phyloP scores from a whole-genome alignment of 1,140 invertebrate species.

The Tetramorium parvispinum region DNA sequence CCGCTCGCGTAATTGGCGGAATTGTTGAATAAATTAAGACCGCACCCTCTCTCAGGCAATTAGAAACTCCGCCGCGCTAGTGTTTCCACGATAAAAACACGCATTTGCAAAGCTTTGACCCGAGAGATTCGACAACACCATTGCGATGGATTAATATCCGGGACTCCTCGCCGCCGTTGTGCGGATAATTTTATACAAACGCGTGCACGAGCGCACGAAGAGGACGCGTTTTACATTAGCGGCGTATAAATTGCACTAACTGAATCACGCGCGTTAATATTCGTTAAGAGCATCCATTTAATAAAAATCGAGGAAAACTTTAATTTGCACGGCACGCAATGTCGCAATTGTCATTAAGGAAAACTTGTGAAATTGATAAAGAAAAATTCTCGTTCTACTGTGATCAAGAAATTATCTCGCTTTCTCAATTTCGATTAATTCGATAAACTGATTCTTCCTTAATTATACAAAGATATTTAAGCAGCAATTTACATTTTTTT shows the following conservation, averaged over 20 bases:
- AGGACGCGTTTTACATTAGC: slow-evolving; percentile 5
- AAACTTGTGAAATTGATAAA: neutral
- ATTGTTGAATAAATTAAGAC: slow-evolving; percentile 63
- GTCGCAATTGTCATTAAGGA: neutral
- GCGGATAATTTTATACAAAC: slow-evolving; percentile 43
- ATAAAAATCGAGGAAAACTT: slow-evolving; percentile 15
- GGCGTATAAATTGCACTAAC: slow-evolving; percentile 33
- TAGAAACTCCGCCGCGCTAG: slow-evolving; percentile 36
- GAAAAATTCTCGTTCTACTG: neutral
- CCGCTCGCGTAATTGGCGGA: slow-evolving; percentile 56
- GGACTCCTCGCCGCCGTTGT: neutral
- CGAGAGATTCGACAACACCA: slow-evolving; percentile 48
- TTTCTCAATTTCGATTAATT: neutral
- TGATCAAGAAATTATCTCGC: neutral
- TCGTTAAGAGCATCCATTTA: slow-evolving; percentile 12
- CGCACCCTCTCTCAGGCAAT: slow-evolving; percentile 53
- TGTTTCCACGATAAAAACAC: slow-evolving; percentile 50
- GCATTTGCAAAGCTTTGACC: slow-evolving; percentile 48
- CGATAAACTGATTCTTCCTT: neutral
- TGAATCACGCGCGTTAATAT: slow-evolving; percentile 26
- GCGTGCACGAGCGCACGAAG: neutral
- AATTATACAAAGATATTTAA: neutral
- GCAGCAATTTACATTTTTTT: neutral
- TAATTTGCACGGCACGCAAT: neutral
- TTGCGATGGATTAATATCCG: slow-evolving; percentile 42